Conservation (phyloP, 2,888 invertebrate genomes). For the Drosophila setosimentum region DNA sequence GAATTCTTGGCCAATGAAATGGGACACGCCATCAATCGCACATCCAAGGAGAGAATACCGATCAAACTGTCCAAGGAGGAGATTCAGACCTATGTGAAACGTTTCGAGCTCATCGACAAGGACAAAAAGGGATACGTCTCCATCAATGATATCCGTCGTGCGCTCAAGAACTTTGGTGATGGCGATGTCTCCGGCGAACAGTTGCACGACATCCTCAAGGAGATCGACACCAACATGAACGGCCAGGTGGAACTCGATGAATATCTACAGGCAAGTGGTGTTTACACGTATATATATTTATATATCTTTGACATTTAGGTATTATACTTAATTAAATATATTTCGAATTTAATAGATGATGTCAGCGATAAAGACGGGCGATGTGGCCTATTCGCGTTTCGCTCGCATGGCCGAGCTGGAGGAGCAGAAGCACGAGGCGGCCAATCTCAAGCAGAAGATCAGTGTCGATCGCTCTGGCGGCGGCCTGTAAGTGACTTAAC, state of each 20-base stretch:
- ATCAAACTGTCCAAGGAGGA: slow-evolving; percentile 97
- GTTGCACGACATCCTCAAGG: slow-evolving; percentile 98
- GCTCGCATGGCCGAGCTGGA: slow-evolving; percentile 97
- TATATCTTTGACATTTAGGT: background rate
- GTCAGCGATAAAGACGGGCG: slow-evolving; percentile 98
- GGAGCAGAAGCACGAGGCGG: slow-evolving; percentile 92
- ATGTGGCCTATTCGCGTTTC: slow-evolving; percentile 97
- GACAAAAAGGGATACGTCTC: slow-evolving; percentile 99
- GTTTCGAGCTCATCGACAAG: slow-evolving; percentile 97
- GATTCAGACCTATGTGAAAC: slow-evolving; percentile 96
- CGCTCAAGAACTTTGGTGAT: slow-evolving; percentile 95
- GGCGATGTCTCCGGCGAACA: slow-evolving; percentile 95
- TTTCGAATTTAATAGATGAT: slow-evolving; percentile 91
- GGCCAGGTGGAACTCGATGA: slow-evolving; percentile 99
- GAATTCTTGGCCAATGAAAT: slow-evolving; percentile 97
- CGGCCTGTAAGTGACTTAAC: slow-evolving; percentile 89
- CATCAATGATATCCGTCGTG: slow-evolving; percentile 97
- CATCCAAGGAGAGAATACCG: slow-evolving; percentile 94
- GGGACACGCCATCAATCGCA: slow-evolving; percentile 97
- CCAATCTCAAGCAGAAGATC: slow-evolving; percentile 91
- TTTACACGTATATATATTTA: background rate
- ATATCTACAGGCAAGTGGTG: slow-evolving; percentile 94
- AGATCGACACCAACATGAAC: slow-evolving; percentile 99
- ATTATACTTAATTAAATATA: background rate
- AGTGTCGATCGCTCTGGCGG: slow-evolving; percentile 98